Evolutionary conservation across 2,888 invertebrate genomes (phyloP).

Genomic region (Ethmia dodecea): DNA sequence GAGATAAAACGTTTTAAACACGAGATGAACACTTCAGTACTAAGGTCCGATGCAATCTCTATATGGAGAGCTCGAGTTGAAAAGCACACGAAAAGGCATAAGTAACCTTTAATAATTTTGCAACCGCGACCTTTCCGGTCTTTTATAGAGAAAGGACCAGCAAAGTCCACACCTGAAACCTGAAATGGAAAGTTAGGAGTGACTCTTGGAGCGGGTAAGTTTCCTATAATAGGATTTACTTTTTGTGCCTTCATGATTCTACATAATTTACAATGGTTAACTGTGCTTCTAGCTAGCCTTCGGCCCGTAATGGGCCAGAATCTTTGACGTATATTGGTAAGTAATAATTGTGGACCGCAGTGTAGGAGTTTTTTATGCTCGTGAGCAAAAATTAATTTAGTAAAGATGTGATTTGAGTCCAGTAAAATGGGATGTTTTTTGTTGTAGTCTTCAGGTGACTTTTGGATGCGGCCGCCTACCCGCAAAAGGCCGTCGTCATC

Average conservation of each 20-base stretch:
- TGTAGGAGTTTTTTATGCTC: background rate
- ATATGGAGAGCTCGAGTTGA: too few relatives aligned
- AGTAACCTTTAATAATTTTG: too few relatives aligned
- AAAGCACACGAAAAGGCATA: too few relatives aligned
- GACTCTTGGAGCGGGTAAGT: background rate
- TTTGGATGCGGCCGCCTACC: conserved; percentile 15
- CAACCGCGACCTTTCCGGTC: too few relatives aligned
- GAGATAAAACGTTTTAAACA: too few relatives aligned
- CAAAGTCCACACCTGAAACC: background rate
- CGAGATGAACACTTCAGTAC: too few relatives aligned
- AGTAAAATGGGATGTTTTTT: conserved; percentile 14
- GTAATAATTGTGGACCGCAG: background rate
- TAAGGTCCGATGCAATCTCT: too few relatives aligned
- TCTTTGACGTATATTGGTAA: background rate
- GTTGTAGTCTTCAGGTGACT: conserved; percentile 4
- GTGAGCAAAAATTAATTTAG: background rate
- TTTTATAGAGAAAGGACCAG: background rate
- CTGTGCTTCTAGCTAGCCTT: background rate
- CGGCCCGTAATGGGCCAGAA: background rate
- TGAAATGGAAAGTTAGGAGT: background rate
- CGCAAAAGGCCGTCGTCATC: conserved; percentile 7
- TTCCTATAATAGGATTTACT: background rate
- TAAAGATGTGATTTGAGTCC: background rate
- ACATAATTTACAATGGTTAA: background rate
- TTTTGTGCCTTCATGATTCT: background rate